Conservation (phyloP, 2,113 vertebrate species). For the Tylochromis polylepis region DNA sequence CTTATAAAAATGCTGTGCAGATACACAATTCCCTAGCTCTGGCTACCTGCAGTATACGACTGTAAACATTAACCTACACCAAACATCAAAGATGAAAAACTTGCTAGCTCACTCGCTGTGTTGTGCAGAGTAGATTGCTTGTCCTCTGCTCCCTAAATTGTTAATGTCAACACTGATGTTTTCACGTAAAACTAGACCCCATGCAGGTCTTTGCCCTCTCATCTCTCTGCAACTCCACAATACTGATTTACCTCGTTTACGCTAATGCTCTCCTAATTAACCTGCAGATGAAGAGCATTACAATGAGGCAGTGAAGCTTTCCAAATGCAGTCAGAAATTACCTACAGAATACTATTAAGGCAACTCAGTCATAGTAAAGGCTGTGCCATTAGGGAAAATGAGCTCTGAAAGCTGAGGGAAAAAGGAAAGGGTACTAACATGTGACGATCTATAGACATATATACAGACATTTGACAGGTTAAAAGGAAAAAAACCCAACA, state of each 20-base stretch:
- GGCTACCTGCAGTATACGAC: not conserved
- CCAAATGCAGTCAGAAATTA: not conserved
- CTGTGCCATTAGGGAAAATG: not conserved
- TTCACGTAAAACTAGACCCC: not conserved
- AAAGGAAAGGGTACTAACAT: not conserved
- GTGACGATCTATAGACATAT: not conserved
- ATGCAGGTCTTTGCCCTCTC: not conserved
- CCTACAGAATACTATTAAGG: not conserved
- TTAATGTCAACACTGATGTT: conserved; percentile 15
- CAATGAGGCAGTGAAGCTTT: not conserved
- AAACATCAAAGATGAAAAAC: conserved; percentile 5
- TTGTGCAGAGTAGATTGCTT: not conserved
- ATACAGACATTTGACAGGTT: not conserved
- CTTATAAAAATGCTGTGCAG: not conserved
- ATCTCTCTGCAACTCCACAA: not conserved
- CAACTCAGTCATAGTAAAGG: not conserved
- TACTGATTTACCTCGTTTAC: conserved; percentile 32
- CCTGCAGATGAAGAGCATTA: conserved; percentile 24
- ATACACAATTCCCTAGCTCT: not conserved
- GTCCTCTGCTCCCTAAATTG: not conserved
- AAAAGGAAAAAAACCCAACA: not conserved
- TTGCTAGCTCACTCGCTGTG: not conserved
- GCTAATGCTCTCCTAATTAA: conserved; percentile 32
- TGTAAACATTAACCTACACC: not conserved
- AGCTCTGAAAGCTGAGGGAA: not conserved